A percentile compares a stretch with the other conserved stretches of the same genome.
phyloP scores from a whole-genome alignment of 1,140 invertebrate genomes.

The Rhopalosiphum padi region DNA sequence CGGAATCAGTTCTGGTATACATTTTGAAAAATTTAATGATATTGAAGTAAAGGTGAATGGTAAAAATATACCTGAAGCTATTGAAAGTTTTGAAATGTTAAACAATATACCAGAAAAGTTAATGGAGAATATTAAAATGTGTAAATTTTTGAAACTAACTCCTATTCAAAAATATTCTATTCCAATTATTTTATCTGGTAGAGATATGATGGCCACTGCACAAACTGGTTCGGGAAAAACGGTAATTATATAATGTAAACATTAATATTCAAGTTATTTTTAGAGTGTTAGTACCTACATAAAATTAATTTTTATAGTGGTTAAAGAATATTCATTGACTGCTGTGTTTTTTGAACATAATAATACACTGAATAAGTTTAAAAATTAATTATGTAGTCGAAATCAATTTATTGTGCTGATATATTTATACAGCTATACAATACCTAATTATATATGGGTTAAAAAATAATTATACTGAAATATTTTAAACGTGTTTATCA shows the following conservation, averaged over 20 bases:
- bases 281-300: too few species aligned
- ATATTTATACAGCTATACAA: too few species aligned
- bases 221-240: conserved; percentile 98
- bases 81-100: conserved; percentile 75
- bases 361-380: background rate
- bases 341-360: background rate
- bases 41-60: conserved; percentile 68
- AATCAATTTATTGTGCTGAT: too few species aligned
- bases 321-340: background rate
- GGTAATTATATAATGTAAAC: conserved; percentile 59
- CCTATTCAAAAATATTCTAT: conserved; percentile 92
- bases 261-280: background rate
- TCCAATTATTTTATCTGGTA: conserved; percentile 77
- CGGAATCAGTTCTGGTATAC: conserved; percentile 80
- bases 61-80: conserved; percentile 70
- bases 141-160: conserved; percentile 85
- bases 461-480: too few species aligned
- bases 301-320: background rate
- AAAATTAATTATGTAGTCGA: too few species aligned
- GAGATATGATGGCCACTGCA: conserved; percentile 96
- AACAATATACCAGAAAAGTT: conserved; percentile 72
- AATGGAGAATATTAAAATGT: conserved; percentile 79
- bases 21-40: conserved; percentile 71
- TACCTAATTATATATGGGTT: too few species aligned
- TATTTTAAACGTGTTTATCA: too few species aligned